Base-by-base conservation (phyloP, 2,797 vertebrate species). In the Jordanella pulchra region DNA sequence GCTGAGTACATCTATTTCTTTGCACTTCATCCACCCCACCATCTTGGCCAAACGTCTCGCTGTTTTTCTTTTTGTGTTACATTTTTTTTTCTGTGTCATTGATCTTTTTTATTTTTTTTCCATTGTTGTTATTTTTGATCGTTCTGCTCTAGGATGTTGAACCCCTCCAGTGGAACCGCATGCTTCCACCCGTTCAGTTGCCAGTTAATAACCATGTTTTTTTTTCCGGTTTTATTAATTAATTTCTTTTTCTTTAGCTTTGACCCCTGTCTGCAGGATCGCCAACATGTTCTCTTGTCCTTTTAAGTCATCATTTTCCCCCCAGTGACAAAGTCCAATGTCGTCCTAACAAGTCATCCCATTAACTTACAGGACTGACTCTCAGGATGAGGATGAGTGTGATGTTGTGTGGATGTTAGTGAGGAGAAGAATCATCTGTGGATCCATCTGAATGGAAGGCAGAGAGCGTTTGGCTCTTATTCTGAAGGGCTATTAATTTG, bases 1-100 rank as follows among this genome's bases (percentile, higher is more conserved):
- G 95, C 95, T 97, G 95, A 96, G 95, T 97, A 92, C 90, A 82
- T 77, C 89, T 94, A 72, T 72, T 86, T 89, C 92, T 94, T 91
- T 69, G 80, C 90, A 86, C 89, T 87, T 88, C 91, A 91, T 79
- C 89, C 93, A 94, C n/a, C 70, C 73, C 72, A 77, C 88, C 91
- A 83, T 78, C 89, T 77, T 82, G 27, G 78, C 78, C 76, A 45
- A 27, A 28, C 25, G 79, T 68, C 21, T 72, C 80, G 9, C 25
- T 48, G 53, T 72, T 53, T 71, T 47, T 42, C 12, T 54, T 73
- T 67, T 72, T 70, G 78, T 54, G n/a, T 76, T 72, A 53, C 63
- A 77, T 76, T 82, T 61, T 80, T 73, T 55, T 80, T 79, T 86
- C 73, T 39, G 80, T 70, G 14, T 83, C 76, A 82, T 81, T 87